These are phyloP conservation scores for Apodemia zela DNA, from an alignment of 2,888 invertebrate genomes.

Conservation along the genomic window DNA sequence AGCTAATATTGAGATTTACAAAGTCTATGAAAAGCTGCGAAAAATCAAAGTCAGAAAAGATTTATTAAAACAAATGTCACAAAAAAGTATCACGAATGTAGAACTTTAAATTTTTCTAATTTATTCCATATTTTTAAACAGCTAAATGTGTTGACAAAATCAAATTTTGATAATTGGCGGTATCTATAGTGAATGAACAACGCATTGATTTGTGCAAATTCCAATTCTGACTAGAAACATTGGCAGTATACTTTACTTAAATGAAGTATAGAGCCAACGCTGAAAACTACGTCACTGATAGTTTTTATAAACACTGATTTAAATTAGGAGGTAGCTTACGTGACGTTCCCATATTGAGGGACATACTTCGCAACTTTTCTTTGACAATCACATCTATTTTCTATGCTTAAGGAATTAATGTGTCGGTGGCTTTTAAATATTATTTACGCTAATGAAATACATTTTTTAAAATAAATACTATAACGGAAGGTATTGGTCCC, in stretches of 20 bases:
- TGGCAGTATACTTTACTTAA: slow-evolving; percentile 44
- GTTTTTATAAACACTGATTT: slow-evolving; percentile 65
- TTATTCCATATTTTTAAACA: background rate
- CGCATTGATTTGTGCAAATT: slow-evolving; percentile 49
- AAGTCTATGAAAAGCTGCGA: slow-evolving; percentile 76
- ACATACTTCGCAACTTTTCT: slow-evolving; percentile 74
- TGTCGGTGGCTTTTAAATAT: slow-evolving; percentile 80
- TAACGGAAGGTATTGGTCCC: slow-evolving; percentile 80
- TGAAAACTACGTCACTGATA: slow-evolving; percentile 52
- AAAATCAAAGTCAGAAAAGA: slow-evolving; percentile 56
- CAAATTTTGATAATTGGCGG: background rate
- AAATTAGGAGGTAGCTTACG: slow-evolving; percentile 76
- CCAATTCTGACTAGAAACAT: slow-evolving; percentile 75
- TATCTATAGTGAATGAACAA: slow-evolving; percentile 34
- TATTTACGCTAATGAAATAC: slow-evolving; percentile 77
- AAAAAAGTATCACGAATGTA: background rate
- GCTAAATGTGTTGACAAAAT: background rate
- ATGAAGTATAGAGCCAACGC: slow-evolving; percentile 48
- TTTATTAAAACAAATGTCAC: slow-evolving; percentile 28
- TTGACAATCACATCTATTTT: slow-evolving; percentile 72
- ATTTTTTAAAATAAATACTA: slow-evolving; percentile 79
- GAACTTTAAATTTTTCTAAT: background rate
- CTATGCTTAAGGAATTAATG: slow-evolving; percentile 79
- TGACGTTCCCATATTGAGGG: slow-evolving; percentile 50
- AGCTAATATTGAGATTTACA: slow-evolving; percentile 74